Base-by-base conservation (phyloP, 2,888 invertebrate genomes). In the Osedax frankpressi region DNA sequence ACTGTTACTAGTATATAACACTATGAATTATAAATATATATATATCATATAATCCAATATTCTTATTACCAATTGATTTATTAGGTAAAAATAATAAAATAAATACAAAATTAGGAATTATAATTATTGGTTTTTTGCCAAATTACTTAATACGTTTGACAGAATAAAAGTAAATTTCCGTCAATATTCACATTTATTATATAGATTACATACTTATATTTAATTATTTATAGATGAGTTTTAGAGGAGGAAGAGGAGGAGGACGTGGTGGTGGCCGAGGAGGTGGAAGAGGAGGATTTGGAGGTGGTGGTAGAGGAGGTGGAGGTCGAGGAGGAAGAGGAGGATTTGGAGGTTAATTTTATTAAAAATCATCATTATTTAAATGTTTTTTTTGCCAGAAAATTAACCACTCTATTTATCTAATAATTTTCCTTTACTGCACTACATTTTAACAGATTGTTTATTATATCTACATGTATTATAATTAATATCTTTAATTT, bases 251-350 rank as follows among this genome's bases (percentile, higher is more conserved):
- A 6, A 44, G 44, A 44, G 44, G 44, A 11, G 44, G 44, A 44
- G 44, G 44, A 69, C 73, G 76, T 1, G 70, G 75, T 30, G 60
- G 75, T 68, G 74, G 76, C n/a, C 27, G 70, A 59, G 73, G 76
- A 24, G 75, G 76, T 14, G 62, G 62, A 26, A 27, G 74, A 24
- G 71, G 76, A 30, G 74, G 75, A n/a, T 25, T 75, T 1, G 76
- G 76, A 30, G 67, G 30, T 11, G 72, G 28, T 30, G n/a, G 73
- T 67, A 74, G 74, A 3, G 72, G 28, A 28, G n/a, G 73, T 67
- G 75, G 74, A 19, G 30, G 28, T 30, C 74, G 76, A n/a, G 62
- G 76, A 29, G 68, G 76, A 28, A 69, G 75, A n/a, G 72, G 76
- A 27, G 71, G 72, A n/a, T 67, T 67, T 44, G 30, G 71, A 24